Evolutionary conservation across 1,140 invertebrate genomes (phyloP).

Genomic region (Rhynchophorus ferrugineus): DNA sequence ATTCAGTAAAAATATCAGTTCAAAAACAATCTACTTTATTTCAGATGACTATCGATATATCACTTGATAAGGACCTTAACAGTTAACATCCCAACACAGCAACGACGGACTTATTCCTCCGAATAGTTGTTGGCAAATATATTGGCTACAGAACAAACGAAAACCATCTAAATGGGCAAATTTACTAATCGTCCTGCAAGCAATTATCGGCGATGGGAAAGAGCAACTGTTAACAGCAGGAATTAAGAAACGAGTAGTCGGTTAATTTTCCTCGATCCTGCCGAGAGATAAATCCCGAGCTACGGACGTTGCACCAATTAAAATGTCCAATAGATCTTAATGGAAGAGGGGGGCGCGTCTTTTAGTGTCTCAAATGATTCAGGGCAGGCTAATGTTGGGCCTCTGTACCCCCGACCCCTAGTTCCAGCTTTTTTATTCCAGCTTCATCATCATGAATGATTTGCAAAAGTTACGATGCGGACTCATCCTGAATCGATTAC

Average conservation of each 20-base stretch:
- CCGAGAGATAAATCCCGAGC: conserved; percentile 9
- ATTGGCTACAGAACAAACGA: neutral
- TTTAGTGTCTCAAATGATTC: too few relatives aligned
- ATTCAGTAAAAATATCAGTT: too few relatives aligned
- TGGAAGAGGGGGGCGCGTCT: neutral
- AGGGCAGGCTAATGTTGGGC: too few relatives aligned
- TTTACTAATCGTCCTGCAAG: neutral
- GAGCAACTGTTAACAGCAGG: conserved; percentile 1
- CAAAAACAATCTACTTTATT: too few relatives aligned
- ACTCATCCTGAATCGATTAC: too few relatives aligned
- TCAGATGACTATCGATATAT: too few relatives aligned
- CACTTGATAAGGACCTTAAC: too few relatives aligned
- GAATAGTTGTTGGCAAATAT: too few relatives aligned
- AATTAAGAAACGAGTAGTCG: conserved; percentile 8
- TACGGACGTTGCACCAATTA: conserved; percentile 6
- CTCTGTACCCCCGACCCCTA: too few relatives aligned
- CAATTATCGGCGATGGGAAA: neutral
- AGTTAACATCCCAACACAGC: too few relatives aligned
- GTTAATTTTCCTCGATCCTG: conserved; percentile 8
- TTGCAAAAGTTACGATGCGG: neutral
- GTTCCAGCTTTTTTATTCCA: too few relatives aligned
- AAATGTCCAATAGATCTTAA: conserved; percentile 17
- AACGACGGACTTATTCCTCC: too few relatives aligned
- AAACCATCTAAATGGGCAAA: neutral
- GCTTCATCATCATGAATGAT: conserved; percentile 6